Percentiles rank a stretch among this genome's conserved stretches.
These are phyloP conservation scores for Anguilla anguilla DNA, from an alignment of 2,797 vertebrate species.

Conservation along the genomic window DNA sequence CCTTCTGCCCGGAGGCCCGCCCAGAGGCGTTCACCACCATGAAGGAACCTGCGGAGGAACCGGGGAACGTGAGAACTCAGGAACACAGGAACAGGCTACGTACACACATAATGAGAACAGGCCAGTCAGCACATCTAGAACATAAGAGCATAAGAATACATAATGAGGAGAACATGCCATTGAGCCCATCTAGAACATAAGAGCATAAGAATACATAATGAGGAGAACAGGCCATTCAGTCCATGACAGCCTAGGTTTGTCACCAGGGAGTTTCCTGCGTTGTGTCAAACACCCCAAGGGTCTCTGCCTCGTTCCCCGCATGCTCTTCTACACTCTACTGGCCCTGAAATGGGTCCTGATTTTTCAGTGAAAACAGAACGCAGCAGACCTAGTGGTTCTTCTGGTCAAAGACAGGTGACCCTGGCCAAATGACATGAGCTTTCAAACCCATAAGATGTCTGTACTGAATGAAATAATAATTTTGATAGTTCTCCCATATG, in stretches of 20 bases:
- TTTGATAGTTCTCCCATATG: not conserved
- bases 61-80: not conserved
- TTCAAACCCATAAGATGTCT: not conserved
- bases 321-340: not conserved
- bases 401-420: not conserved
- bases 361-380: not conserved
- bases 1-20: conserved; percentile 90
- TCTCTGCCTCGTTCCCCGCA: not conserved
- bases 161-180: too few relatives aligned
- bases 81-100: not conserved
- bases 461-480: too few relatives aligned
- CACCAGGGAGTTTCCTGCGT: too few relatives aligned
- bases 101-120: too few relatives aligned
- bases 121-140: too few relatives aligned
- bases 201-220: too few relatives aligned
- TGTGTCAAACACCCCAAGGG: not conserved
- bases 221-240: too few relatives aligned
- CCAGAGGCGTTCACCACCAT: conserved; percentile 97
- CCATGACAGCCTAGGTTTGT: too few relatives aligned
- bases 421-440: not conserved
- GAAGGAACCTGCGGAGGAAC: conserved; percentile 80
- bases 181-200: too few relatives aligned
- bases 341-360: not conserved
- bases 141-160: too few relatives aligned
- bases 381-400: not conserved